Conservation (phyloP, 2,888 invertebrate species). For the Xanthostigma xanthostigma region DNA sequence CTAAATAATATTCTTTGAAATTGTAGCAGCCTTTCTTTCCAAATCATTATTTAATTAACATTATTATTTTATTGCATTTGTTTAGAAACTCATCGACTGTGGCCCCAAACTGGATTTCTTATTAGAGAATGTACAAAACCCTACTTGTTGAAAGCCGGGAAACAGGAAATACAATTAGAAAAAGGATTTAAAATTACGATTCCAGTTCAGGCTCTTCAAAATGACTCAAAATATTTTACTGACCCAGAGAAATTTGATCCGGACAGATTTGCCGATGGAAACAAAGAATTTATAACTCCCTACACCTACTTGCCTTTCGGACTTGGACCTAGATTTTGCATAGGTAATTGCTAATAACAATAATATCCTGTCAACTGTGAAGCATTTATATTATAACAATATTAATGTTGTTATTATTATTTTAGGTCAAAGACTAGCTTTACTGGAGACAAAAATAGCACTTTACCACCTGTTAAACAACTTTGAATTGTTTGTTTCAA, state of each 20-base stretch:
- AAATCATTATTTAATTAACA: too few species aligned
- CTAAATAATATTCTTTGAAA: not conserved
- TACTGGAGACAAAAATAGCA: conserved; percentile 9
- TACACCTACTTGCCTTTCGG: conserved; percentile 39
- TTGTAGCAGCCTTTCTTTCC: too few species aligned
- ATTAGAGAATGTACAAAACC: conserved; percentile 36
- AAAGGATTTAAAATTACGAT: conserved; percentile 32
- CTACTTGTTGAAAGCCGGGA: conserved; percentile 28
- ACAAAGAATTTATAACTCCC: conserved; percentile 32
- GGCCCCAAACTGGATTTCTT: conserved; percentile 28
- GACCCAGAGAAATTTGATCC: conserved; percentile 37
- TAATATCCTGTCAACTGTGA: not conserved
- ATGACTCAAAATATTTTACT: conserved; percentile 37
- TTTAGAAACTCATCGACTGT: conserved; percentile 30
- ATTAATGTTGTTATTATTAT: not conserved
- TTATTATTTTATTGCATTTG: too few species aligned
- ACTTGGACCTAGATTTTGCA: conserved; percentile 26
- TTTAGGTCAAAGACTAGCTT: conserved; percentile 12
- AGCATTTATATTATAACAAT: too few species aligned
- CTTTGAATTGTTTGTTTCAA: conserved; percentile 1
- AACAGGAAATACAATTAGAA: conserved; percentile 21
- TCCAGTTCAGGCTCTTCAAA: conserved; percentile 35
- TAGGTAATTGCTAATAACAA: conserved; percentile 18
- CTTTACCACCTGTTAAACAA: not conserved
- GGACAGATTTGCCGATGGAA: conserved; percentile 38